phyloP scores from a whole-genome alignment of 2,888 invertebrate species.

The Stenoptilia bipunctidactyla region DNA sequence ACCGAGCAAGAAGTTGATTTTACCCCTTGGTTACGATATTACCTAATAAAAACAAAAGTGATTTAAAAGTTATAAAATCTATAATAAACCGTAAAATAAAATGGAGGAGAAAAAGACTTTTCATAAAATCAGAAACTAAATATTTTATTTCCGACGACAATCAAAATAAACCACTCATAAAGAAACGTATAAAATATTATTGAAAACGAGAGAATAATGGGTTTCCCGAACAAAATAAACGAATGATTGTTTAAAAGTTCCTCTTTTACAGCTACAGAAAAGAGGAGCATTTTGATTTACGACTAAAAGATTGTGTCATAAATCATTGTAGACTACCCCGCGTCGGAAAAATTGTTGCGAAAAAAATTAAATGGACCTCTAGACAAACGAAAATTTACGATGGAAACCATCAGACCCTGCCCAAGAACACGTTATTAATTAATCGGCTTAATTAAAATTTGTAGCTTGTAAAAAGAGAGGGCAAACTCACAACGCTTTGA shows the following conservation, averaged over 20 bases:
- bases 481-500: too few species aligned
- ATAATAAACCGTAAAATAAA: too few species aligned
- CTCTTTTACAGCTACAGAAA: constrained; percentile 22
- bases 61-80: too few species aligned
- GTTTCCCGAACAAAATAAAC: constrained; percentile 15
- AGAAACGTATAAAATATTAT: constrained; percentile 1
- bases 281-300: constrained; percentile 51
- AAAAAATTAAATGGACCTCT: constrained; percentile 25
- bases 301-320: constrained; percentile 56
- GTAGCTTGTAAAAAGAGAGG: constrained; percentile 16
- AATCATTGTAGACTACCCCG: constrained; percentile 34
- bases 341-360: constrained; percentile 33
- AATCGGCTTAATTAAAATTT: constrained; percentile 35
- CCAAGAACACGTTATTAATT: constrained; percentile 34
- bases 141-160: too few species aligned
- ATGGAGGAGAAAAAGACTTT: too few species aligned
- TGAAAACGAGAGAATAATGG: constrained; percentile 1
- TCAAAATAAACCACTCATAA: too few species aligned
- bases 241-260: constrained; percentile 34
- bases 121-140: too few species aligned
- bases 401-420: constrained; percentile 18
- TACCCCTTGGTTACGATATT: too few species aligned
- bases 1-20: too few species aligned
- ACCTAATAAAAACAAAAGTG: too few species aligned
- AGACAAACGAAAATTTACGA: constrained; percentile 34